These are phyloP conservation scores for Dynastes tityus DNA, from an alignment of 2,888 invertebrate species.

Conservation along the genomic window DNA sequence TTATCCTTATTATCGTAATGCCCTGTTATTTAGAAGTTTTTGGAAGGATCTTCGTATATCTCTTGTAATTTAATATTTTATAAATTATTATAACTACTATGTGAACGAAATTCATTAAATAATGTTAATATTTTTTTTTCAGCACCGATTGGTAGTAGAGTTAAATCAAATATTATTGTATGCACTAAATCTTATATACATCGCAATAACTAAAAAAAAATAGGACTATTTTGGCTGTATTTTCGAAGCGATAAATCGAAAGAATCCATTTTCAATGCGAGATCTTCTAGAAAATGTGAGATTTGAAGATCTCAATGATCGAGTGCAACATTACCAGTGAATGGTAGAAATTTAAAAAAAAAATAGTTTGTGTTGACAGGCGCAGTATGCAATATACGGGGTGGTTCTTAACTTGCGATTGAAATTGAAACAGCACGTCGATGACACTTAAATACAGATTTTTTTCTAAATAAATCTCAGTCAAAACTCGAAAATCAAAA, in stretches of 20 bases:
- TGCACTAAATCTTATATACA: conserved; percentile 5
- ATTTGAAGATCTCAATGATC: no score
- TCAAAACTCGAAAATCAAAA: no score
- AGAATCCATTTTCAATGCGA: not conserved
- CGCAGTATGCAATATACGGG: no score
- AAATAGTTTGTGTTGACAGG: no score
- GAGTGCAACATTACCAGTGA: no score
- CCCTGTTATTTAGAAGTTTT: not conserved
- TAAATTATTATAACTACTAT: not conserved
- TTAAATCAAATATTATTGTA: conserved; percentile 9
- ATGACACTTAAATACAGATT: no score
- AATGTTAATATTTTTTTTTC: conserved; percentile 2
- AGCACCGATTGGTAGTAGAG: not conserved
- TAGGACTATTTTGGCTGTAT: not conserved
- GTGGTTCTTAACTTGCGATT: no score
- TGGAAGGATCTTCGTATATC: not conserved
- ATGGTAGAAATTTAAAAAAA: no score
- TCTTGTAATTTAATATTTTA: not conserved
- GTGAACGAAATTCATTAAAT: not conserved
- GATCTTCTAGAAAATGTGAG: not conserved
- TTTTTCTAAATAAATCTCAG: no score
- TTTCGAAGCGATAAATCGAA: not conserved
- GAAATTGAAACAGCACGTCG: no score
- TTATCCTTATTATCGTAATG: not conserved
- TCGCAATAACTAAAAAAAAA: no score